Evolutionary conservation across 2,888 invertebrate genomes (phyloP).

Genomic region (Drosophila kuntzei): DNA sequence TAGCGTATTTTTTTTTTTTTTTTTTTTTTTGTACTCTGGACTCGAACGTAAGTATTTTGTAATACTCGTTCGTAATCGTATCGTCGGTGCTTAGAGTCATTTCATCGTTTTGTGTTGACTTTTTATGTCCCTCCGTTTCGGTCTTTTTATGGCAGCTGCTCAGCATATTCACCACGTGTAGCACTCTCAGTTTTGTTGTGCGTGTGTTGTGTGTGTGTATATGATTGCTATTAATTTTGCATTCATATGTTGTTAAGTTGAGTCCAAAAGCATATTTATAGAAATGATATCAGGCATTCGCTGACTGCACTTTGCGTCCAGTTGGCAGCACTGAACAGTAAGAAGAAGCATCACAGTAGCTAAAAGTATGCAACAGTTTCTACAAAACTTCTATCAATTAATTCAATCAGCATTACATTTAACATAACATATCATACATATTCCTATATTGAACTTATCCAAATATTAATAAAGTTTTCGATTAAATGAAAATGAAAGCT

Average conservation of each 20-base stretch:
- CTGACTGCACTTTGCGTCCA: conserved; percentile 20
- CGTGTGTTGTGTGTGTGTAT: neutral
- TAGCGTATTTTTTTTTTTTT: conserved; percentile 11
- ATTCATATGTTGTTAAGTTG: conserved; percentile 44
- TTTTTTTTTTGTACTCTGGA: neutral
- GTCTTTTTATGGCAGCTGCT: conserved; percentile 53
- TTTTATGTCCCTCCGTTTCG: conserved; percentile 53
- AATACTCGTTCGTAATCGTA: conserved; percentile 41
- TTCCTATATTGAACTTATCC: no score
- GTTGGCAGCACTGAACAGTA: conserved; percentile 32
- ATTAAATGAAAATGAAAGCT: no score
- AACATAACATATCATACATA: no score
- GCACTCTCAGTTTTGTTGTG: conserved; percentile 6
- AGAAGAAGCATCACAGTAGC: conserved; percentile 23
- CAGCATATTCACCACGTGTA: conserved; percentile 46
- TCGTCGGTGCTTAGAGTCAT: conserved; percentile 40
- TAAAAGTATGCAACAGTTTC: conserved; percentile 34
- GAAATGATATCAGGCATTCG: conserved; percentile 63
- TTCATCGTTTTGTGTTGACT: conserved; percentile 37
- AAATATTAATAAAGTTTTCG: no score
- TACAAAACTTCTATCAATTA: no score
- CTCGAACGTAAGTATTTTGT: conserved; percentile 36
- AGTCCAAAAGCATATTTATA: conserved; percentile 56
- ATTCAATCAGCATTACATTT: neutral
- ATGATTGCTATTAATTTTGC: conserved; percentile 51